A percentile compares a stretch with the other conserved stretches of the same genome.
Evolutionary conservation across 2,797 vertebrate genomes (phyloP).

Genomic region (Characodon lateralis): DNA sequence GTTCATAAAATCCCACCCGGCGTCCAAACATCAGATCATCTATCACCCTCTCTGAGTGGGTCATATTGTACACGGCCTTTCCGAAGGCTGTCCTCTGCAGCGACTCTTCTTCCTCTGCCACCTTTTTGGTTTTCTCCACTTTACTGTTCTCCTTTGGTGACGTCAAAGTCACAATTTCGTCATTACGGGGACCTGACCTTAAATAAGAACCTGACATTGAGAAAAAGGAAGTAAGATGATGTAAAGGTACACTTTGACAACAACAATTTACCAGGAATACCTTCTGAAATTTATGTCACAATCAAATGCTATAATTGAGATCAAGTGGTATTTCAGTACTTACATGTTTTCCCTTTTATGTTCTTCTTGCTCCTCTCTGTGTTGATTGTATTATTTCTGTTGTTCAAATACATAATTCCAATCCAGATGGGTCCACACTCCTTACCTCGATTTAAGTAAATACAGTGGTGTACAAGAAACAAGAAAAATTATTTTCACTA

Average conservation of each 20-base stretch:
- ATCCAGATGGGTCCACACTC: background rate
- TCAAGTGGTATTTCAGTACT: constrained; percentile 43
- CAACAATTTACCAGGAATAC: background rate
- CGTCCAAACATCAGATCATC: constrained; percentile 73
- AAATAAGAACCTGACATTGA: constrained; percentile 50
- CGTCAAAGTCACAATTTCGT: constrained; percentile 12
- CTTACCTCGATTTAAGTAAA: constrained; percentile 6
- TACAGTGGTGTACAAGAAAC: constrained; percentile 1
- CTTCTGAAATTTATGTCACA: background rate
- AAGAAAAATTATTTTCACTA: background rate
- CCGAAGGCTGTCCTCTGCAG: constrained; percentile 52
- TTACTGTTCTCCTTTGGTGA: constrained; percentile 23
- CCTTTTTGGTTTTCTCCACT: constrained; percentile 24
- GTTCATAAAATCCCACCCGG: constrained; percentile 76
- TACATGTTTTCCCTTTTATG: constrained; percentile 68
- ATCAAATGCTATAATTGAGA: background rate
- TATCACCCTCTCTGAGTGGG: constrained; percentile 69
- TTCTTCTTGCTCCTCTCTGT: constrained; percentile 58
- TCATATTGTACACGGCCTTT: constrained; percentile 71
- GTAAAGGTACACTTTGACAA: too few relatives aligned
- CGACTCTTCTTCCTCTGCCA: constrained; percentile 17
- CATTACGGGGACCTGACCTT: constrained; percentile 26
- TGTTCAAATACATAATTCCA: constrained; percentile 66
- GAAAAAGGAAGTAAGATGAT: background rate
- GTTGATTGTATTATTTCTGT: constrained; percentile 42